phyloP scores from a whole-genome alignment of 1,140 invertebrate species.

The Cyclina sinensis region DNA sequence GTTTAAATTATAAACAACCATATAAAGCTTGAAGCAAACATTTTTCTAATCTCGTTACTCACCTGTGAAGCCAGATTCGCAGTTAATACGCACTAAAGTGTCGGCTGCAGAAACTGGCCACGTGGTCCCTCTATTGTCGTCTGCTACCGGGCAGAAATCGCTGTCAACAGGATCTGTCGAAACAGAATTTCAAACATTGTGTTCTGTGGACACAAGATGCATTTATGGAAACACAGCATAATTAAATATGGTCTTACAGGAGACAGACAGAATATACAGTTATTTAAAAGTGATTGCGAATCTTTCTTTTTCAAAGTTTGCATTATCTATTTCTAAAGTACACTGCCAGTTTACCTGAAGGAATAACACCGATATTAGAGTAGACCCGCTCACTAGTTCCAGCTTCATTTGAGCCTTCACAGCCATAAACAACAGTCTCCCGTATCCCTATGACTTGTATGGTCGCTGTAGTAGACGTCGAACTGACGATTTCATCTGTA shows the following conservation, averaged over 20 bases:
- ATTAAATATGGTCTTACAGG: too few species aligned
- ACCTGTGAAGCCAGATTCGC: conserved; percentile 12
- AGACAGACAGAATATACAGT: too few species aligned
- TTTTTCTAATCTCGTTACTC: too few species aligned
- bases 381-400: not conserved
- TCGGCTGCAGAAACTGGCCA: conserved; percentile 26
- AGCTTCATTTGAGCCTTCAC: conserved; percentile 40
- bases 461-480: not conserved
- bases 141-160: not conserved
- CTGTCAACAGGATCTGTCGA: not conserved
- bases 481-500: not conserved
- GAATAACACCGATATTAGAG: conserved; percentile 24
- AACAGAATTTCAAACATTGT: too few species aligned
- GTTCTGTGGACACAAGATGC: too few species aligned
- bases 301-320: too few species aligned
- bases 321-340: too few species aligned
- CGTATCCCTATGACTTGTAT: not conserved
- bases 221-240: too few species aligned
- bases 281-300: too few species aligned
- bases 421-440: conserved; percentile 27
- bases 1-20: too few species aligned
- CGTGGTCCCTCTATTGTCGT: conserved; percentile 14
- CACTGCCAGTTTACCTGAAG: conserved; percentile 29
- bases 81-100: not conserved
- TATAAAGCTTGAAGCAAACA: too few species aligned